Conservation (phyloP, 2,888 invertebrate species). For the Drosophila setosimentum region DNA sequence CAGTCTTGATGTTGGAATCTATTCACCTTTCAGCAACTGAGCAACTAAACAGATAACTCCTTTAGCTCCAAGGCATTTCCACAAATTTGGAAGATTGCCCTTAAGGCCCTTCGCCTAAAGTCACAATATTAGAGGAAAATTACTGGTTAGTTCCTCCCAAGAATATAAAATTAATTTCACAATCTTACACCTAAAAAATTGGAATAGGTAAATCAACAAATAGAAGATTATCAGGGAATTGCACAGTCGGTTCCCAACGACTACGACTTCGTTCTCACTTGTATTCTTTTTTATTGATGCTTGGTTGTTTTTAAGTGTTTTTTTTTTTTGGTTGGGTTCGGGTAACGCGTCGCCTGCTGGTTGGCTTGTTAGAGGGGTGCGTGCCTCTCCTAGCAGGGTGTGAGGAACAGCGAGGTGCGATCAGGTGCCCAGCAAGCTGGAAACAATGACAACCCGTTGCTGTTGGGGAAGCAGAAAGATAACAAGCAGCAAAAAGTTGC, state of each 20-base stretch:
- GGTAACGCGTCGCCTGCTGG: slow-evolving; percentile 1
- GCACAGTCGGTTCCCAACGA: not conserved
- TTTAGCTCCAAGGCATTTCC: not conserved
- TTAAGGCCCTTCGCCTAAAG: not conserved
- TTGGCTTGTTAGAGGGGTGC: slow-evolving; percentile 18
- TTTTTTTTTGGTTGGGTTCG: not conserved
- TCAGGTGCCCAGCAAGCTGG: slow-evolving; percentile 7
- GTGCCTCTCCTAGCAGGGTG: slow-evolving; percentile 7
- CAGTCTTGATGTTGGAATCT: not conserved
- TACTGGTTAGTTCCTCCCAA: not conserved
- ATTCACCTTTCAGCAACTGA: not conserved
- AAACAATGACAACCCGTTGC: not conserved
- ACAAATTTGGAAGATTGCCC: not conserved
- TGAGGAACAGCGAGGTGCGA: not conserved
- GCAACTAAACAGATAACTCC: not conserved
- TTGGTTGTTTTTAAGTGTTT: not conserved
- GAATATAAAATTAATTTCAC: not conserved
- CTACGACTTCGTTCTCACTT: not conserved
- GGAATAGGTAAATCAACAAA: not conserved
- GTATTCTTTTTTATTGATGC: slow-evolving; percentile 20
- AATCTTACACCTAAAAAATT: not conserved
- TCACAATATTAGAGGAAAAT: not conserved
- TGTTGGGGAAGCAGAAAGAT: not conserved
- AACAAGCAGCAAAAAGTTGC: not conserved
- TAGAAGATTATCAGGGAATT: not conserved